Evolutionary conservation across 2,888 invertebrate species (phyloP), one percentile per base, ranked within the genome.

Genomic region (Eupithecia insigniata): DNA sequence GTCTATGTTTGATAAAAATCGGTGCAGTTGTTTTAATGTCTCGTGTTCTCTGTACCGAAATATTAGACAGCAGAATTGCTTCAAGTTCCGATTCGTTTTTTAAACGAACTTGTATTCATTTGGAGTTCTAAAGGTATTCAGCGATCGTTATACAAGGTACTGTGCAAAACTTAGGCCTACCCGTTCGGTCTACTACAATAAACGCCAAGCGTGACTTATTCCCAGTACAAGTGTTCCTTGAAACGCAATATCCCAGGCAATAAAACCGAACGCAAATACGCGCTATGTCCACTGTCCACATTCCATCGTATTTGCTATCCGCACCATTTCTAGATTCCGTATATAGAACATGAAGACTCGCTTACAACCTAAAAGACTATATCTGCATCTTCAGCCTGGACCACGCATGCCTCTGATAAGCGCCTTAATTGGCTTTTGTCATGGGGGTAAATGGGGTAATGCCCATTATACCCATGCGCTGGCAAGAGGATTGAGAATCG

Each of bases 261-360:
- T 69, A 71, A 69, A 69, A 74, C 32, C 39, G 66, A 46, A 65
- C 67, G 46, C 65, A 70, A 66, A 71, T 39, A 55, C 67, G 39
- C 68, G 65, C 32, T 32, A 66, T 66, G 55, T 66, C 30, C 66
- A 69, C 46, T 65, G 75, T 67, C 68, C 60, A 79, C 78, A 77
- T 78, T 77, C 76, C 75, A 70, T 71, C 66, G 68, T 72, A 72
- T 73, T 69, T 69, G 67, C 70, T 34, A 64, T 64, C 36, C 26
- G 22, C 22, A 70, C 74, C 61, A 77, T 75, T 76, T 77, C 75
- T 81, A 80, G 75, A 80, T 82, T 81, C 81, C 82, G 81, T 82
- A 85, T 87, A 84, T 85, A 83, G 85, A 84, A 76, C 82, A 78
- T 80, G 83, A 80, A 81, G 81, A 85, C 82, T 26, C 1, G 26